Evolutionary conservation across 1,140 invertebrate genomes (phyloP).

Genomic region (Neotoxoptera formosana): DNA sequence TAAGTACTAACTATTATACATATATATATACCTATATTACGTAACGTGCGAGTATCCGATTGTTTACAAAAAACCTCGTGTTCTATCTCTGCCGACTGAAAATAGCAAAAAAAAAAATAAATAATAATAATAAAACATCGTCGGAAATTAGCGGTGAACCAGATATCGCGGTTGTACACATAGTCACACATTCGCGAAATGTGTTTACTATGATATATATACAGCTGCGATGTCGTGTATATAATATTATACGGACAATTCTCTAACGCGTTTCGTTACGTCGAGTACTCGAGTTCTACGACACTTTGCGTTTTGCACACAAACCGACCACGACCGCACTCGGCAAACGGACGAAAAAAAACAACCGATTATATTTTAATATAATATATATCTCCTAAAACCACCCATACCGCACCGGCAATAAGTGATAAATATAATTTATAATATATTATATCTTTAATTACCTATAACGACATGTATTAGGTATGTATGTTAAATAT

Average conservation of each 20-base stretch:
- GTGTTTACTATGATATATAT: neutral
- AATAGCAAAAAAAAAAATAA: neutral
- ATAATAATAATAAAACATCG: neutral
- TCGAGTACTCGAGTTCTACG: neutral
- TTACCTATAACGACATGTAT: neutral
- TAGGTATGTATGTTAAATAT: neutral
- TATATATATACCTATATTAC: neutral
- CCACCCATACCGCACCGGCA: neutral
- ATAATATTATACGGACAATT: neutral
- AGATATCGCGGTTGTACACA: neutral
- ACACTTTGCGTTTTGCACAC: neutral
- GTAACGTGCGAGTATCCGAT: neutral
- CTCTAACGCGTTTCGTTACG: neutral
- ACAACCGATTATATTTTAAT: neutral
- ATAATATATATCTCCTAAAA: no score
- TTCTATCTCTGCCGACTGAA: neutral
- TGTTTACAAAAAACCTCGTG: slow-evolving; percentile 38
- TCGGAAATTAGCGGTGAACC: neutral
- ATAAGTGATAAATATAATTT: slow-evolving; percentile 5
- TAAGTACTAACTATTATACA: no score
- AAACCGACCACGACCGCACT: neutral
- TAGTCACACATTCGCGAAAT: neutral
- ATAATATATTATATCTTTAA: neutral
- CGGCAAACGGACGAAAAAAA: neutral
- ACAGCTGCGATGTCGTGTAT: neutral